Evolutionary conservation across 2,113 vertebrate genomes (phyloP).

Genomic region (Toxotes chatareus): DNA sequence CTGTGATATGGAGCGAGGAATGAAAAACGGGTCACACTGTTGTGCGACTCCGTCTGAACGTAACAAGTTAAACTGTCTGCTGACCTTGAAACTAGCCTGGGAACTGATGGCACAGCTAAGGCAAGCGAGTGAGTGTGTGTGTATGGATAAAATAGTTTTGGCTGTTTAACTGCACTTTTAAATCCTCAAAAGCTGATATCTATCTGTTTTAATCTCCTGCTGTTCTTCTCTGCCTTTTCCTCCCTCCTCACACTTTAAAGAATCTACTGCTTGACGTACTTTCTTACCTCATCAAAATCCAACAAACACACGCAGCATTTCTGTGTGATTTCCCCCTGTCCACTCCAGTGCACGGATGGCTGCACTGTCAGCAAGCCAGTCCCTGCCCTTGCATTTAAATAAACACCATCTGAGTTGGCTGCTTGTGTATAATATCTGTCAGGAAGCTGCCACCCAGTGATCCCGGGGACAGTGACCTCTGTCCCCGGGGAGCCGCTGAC

Average conservation of each 20-base stretch:
- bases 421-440: conserved; percentile 78
- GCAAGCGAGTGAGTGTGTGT: conserved; percentile 1
- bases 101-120: conserved; percentile 31
- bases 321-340: conserved; percentile 36
- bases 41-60: conserved; percentile 36
- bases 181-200: neutral
- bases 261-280: neutral
- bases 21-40: conserved; percentile 60
- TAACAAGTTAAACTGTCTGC: conserved; percentile 52
- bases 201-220: neutral
- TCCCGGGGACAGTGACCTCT: conserved; percentile 72
- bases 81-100: conserved; percentile 72
- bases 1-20: conserved; percentile 68
- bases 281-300: conserved; percentile 27
- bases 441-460: conserved; percentile 72
- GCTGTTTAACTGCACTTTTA: conserved; percentile 24
- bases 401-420: conserved; percentile 80
- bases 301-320: conserved; percentile 7
- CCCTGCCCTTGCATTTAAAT: conserved; percentile 79
- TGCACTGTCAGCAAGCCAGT: conserved; percentile 75
- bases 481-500: conserved; percentile 58
- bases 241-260: neutral
- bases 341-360: conserved; percentile 64
- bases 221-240: neutral
- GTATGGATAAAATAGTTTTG: conserved; percentile 23